Base-by-base conservation (phyloP, 2,888 invertebrate genomes). In the Drosophila paramelanica region DNA sequence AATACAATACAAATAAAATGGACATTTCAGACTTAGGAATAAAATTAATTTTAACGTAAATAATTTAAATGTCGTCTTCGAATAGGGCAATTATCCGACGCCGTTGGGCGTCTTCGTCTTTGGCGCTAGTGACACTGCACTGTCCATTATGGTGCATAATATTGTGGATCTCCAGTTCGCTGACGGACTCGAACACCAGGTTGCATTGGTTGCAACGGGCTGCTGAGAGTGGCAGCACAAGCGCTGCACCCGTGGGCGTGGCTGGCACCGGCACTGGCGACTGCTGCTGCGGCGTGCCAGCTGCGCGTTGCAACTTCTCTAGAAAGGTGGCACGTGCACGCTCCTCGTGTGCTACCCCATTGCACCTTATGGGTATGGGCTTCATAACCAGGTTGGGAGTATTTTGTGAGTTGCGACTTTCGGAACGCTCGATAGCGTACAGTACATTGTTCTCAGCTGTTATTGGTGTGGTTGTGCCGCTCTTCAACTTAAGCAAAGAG, bases 171-270 rank as follows among this genome's bases (percentile, higher is more conserved):
- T 92, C 92, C 25, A 92, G 68, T 14, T 89, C 88, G 42, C 85
- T 81, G 20, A 92, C 81, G 3, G 88, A 87, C 20, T 89, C 90
- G 51, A 92, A 92, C 5, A 82, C 61, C 47, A 89, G 75, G 53
- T 89, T 90, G 64, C 92, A 92, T 23, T 89, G 88, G 58, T 88
- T 90, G 51, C 92, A 92, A 14, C 92, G 90, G 2, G 91, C 92
- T 14, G 90, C 75, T 0, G 67, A 90, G 49, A 90, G 85, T 3
- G 70, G 77, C 52, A 85, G 77, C 52, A 84, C 39, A 46, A 74
- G 36, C 6, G 72, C 56, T 8, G 66, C 42, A 25, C 60, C 61
- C 3, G 60, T 47, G 38, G 72, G 45, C 14, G 66, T 53, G 8
- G 14, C 41, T 43, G 14, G 69, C 31, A 31, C 31, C 10, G 31